phyloP scores from a whole-genome alignment of 2,888 invertebrate species.

The Sabatieria punctata region DNA sequence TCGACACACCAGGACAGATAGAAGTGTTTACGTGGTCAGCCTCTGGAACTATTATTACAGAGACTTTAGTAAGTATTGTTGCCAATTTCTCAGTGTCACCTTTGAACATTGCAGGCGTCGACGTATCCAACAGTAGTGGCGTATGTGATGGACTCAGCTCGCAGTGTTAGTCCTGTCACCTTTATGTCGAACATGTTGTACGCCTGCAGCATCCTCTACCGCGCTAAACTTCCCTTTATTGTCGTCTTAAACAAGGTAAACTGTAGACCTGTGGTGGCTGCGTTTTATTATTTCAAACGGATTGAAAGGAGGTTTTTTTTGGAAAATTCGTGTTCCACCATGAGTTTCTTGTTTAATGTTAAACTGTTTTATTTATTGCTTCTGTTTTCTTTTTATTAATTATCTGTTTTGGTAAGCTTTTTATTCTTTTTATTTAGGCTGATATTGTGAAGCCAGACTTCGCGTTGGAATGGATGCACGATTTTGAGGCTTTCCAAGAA shows the following conservation, averaged over 20 bases:
- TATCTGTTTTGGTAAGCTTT: not conserved
- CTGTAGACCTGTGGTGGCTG: not conserved
- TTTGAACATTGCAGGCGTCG: conserved; percentile 43
- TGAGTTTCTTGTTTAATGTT: not conserved
- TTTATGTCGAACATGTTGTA: conserved; percentile 99
- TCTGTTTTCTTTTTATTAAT: too few species aligned
- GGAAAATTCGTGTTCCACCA: not conserved
- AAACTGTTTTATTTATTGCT: not conserved
- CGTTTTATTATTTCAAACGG: too few species aligned
- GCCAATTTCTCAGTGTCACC: not conserved
- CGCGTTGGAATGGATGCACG: conserved; percentile 90
- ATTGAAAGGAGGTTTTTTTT: too few species aligned
- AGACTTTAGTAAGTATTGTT: conserved; percentile 49
- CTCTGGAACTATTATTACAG: conserved; percentile 86
- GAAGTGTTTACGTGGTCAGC: conserved; percentile 99
- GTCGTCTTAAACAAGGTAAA: conserved; percentile 93
- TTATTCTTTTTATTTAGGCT: conserved; percentile 47
- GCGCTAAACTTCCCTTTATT: conserved; percentile 80
- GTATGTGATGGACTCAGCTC: conserved; percentile 83
- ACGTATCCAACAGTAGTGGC: conserved; percentile 79
- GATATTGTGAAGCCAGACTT: conserved; percentile 74
- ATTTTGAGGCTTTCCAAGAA: conserved; percentile 80
- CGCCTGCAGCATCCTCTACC: conserved; percentile 82
- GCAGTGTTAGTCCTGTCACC: conserved; percentile 78
- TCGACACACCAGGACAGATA: conserved; percentile 68